phyloP scores from a whole-genome alignment of 2,797 vertebrate genomes.

The Pseudotriccus pelzelni region DNA sequence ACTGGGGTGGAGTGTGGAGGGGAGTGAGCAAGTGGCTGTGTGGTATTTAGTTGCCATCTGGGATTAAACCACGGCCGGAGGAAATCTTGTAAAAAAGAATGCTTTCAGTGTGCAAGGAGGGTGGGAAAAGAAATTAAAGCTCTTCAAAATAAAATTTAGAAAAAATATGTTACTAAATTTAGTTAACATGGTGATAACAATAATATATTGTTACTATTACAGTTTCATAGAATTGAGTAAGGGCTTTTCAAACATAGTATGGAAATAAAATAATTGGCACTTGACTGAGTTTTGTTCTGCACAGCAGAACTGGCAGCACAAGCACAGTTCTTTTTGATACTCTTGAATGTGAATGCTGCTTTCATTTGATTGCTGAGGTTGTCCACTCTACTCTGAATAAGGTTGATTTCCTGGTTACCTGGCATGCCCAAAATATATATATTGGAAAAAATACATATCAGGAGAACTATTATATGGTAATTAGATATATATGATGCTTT shows the following conservation, averaged over 20 bases:
- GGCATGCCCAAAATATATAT: not conserved
- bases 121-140: not conserved
- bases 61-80: not conserved
- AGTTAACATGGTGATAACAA: not conserved
- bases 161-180: not conserved
- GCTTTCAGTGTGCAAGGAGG: not conserved
- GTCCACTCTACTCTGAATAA: not conserved
- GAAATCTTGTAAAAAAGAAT: not conserved
- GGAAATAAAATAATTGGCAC: not conserved
- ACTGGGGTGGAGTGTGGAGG: not conserved
- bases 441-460: not conserved
- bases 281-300: not conserved
- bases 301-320: not conserved
- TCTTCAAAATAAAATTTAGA: not conserved
- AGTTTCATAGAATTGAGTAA: not conserved
- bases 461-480: not conserved
- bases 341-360: not conserved
- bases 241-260: not conserved
- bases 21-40: not conserved
- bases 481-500: not conserved
- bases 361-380: not conserved
- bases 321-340: not conserved
- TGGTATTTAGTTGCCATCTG: not conserved
- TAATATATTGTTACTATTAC: not conserved
- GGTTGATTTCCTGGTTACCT: not conserved